phyloP scores from a whole-genome alignment of 2,888 invertebrate genomes.

The Ectropis crepuscularia region DNA sequence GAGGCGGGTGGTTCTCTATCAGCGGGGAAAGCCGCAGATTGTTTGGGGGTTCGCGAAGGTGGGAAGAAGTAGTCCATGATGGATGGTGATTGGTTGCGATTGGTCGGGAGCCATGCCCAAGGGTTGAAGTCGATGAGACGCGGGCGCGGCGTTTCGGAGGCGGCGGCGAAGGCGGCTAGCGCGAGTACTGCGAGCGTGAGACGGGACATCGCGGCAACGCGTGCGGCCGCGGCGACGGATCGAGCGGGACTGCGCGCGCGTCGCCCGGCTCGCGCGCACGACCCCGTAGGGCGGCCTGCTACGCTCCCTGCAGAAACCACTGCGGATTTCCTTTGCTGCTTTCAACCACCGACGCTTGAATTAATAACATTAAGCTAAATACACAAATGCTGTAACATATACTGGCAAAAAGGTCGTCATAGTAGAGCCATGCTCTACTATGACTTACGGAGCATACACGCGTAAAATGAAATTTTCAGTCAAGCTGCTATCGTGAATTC shows the following conservation, averaged over 20 bases:
- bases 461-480: too few relatives aligned
- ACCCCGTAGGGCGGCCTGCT: slow-evolving; percentile 62
- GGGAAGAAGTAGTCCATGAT: slow-evolving; percentile 83
- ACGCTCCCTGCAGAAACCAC: slow-evolving; percentile 43
- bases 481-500: too few relatives aligned
- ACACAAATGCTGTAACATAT: too few relatives aligned
- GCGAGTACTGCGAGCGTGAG: slow-evolving; percentile 69
- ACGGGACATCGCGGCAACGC: slow-evolving; percentile 76
- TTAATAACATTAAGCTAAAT: too few relatives aligned
- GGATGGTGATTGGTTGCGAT: slow-evolving; percentile 74
- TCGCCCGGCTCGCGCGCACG: slow-evolving; percentile 65
- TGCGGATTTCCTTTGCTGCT: slow-evolving; percentile 24
- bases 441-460: too few relatives aligned
- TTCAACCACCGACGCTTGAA: too few relatives aligned
- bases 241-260: slow-evolving; percentile 80
- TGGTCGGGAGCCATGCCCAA: slow-evolving; percentile 77
- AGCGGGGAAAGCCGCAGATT: slow-evolving; percentile 75
- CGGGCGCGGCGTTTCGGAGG: slow-evolving; percentile 70
- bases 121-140: slow-evolving; percentile 79
- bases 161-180: slow-evolving; percentile 67
- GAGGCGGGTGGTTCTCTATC: slow-evolving; percentile 70
- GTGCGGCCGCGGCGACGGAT: slow-evolving; percentile 78
- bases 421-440: too few relatives aligned
- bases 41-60: slow-evolving; percentile 80
- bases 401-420: too few relatives aligned